These are phyloP conservation scores for Corythornis madagascariensis DNA, from an alignment of 2,113 vertebrate genomes.

Conservation along the genomic window DNA sequence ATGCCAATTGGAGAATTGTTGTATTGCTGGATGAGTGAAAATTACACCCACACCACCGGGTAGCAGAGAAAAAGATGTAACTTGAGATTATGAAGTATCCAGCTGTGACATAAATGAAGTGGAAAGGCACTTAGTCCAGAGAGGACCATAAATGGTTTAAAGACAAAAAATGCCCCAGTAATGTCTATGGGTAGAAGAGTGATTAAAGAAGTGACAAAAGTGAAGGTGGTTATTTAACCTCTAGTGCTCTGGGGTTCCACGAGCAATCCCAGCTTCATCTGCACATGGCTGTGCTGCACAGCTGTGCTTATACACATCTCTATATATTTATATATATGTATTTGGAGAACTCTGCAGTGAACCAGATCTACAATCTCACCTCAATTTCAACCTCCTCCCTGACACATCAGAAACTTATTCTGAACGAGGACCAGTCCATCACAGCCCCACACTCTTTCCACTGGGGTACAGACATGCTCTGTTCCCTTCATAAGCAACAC, in stretches of 20 bases:
- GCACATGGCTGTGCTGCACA: neutral
- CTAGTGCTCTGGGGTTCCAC: neutral
- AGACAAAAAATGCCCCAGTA: conserved; percentile 1
- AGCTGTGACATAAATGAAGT: conserved; percentile 48
- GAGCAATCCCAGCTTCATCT: neutral
- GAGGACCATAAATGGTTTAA: conserved; percentile 6
- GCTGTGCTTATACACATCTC: rapidly evolving
- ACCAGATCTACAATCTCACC: neutral
- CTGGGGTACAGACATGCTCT: neutral
- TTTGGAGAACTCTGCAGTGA: neutral
- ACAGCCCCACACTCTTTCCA: rapidly evolving
- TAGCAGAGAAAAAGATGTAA: conserved; percentile 34
- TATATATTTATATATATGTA: rapidly evolving
- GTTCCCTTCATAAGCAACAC: neutral
- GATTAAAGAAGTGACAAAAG: conserved; percentile 2
- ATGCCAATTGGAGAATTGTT: neutral
- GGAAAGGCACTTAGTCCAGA: conserved; percentile 42
- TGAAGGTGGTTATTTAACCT: neutral
- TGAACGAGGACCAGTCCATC: too few species aligned
- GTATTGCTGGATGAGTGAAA: conserved; percentile 7
- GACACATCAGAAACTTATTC: neutral
- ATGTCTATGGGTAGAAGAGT: neutral
- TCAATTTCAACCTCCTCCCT: neutral
- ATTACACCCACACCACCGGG: neutral
- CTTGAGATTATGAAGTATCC: conserved; percentile 41